A percentile compares a stretch with the other conserved stretches of the same genome.
Evolutionary conservation across 2,888 invertebrate species (phyloP).

Genomic region (Meandrusa payeni): DNA sequence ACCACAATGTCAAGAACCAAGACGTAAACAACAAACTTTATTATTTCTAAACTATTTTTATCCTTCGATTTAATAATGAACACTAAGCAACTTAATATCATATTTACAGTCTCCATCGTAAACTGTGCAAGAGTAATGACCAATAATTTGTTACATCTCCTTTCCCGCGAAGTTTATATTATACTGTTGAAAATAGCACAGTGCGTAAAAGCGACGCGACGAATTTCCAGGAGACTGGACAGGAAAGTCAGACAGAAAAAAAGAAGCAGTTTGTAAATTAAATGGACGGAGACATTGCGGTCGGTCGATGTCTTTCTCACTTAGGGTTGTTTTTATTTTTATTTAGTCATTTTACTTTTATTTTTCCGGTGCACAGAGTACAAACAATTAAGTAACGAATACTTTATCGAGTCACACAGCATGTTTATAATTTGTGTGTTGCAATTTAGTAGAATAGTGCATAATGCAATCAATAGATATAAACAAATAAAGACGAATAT

Average conservation of each 20-base stretch:
- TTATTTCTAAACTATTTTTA: too few species aligned
- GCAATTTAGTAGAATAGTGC: too few species aligned
- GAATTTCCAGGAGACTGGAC: slow-evolving; percentile 61
- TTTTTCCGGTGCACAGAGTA: too few species aligned
- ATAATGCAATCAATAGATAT: too few species aligned
- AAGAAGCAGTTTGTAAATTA: slow-evolving; percentile 51
- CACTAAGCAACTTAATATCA: too few species aligned
- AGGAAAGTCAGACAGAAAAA: slow-evolving; percentile 63
- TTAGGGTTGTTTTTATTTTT: slow-evolving; percentile 42
- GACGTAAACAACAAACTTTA: too few species aligned
- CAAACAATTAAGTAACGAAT: too few species aligned
- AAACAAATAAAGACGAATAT: too few species aligned
- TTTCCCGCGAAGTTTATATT: slow-evolving; percentile 19
- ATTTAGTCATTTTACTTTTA: not conserved
- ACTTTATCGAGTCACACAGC: too few species aligned
- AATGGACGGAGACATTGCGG: slow-evolving; percentile 37
- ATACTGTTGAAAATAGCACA: slow-evolving; percentile 56
- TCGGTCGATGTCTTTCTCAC: slow-evolving; percentile 33
- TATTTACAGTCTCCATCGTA: slow-evolving; percentile 1
- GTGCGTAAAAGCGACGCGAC: slow-evolving; percentile 49
- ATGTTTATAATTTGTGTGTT: too few species aligned
- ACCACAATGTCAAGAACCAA: too few species aligned
- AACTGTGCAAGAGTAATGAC: slow-evolving; percentile 3
- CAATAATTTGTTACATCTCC: slow-evolving; percentile 14
- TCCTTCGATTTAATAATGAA: too few species aligned